phyloP scores from a whole-genome alignment of 2,888 invertebrate species.

The Arge pagana region DNA sequence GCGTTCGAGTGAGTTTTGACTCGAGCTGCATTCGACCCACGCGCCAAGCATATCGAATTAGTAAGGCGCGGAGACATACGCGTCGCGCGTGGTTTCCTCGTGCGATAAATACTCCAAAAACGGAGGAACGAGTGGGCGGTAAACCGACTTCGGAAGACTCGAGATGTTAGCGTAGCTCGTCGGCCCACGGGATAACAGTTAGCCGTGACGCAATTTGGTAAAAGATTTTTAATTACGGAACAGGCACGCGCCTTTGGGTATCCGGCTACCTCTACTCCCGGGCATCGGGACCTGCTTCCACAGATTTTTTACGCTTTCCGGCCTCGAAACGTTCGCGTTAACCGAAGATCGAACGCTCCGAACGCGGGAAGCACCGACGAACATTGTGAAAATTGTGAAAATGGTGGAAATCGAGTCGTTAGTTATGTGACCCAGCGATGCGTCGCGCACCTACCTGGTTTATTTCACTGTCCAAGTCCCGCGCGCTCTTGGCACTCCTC shows the following conservation, averaged over 20 bases:
- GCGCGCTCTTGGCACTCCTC: constrained; percentile 50
- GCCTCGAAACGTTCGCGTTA: no score
- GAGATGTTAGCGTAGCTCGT: constrained; percentile 2
- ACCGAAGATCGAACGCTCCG: no score
- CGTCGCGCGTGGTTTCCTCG: no score
- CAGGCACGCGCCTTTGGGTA: constrained; percentile 24
- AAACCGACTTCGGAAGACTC: constrained; percentile 8
- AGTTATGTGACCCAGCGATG: neutral
- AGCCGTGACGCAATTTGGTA: constrained; percentile 41
- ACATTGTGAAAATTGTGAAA: no score
- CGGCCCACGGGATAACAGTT: constrained; percentile 37
- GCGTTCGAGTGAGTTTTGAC: constrained; percentile 1
- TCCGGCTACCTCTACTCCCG: no score
- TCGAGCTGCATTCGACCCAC: constrained; percentile 6
- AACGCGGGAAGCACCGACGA: no score
- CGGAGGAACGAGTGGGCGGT: constrained; percentile 19
- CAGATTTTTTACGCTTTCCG: no score
- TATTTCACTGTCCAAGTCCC: constrained; percentile 52
- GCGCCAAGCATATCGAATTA: constrained; percentile 11
- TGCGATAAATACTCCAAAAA: constrained; percentile 39
- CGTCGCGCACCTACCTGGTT: constrained; percentile 45
- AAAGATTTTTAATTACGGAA: constrained; percentile 36
- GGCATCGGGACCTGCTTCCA: no score
- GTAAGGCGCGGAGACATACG: no score
- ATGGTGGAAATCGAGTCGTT: neutral